phyloP scores from a whole-genome alignment of 1,140 invertebrate species.

The Agrilus planipennis region DNA sequence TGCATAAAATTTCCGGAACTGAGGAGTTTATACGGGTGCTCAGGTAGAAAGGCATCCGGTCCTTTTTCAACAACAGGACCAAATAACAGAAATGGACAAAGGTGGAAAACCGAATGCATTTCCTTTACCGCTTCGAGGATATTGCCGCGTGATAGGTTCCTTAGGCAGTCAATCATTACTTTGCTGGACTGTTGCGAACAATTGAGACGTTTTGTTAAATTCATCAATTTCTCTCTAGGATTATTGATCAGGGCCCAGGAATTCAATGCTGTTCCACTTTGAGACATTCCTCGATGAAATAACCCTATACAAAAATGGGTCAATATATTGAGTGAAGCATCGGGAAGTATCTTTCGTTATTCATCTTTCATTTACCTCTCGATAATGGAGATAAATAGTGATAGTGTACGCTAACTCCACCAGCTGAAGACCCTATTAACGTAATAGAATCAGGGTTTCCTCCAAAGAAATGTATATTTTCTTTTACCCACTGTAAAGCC shows the following conservation, averaged over 20 bases:
- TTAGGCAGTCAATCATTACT: slow-evolving; percentile 43
- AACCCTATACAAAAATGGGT: slow-evolving; percentile 29
- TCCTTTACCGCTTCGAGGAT: slow-evolving; percentile 1
- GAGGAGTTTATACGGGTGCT: slow-evolving; percentile 43
- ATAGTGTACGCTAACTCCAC: slow-evolving; percentile 41
- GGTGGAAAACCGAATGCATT: slow-evolving; percentile 32
- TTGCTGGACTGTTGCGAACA: slow-evolving; percentile 34
- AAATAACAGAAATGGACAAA: slow-evolving; percentile 45
- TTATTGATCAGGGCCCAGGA: slow-evolving; percentile 45
- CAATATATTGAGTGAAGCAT: background rate
- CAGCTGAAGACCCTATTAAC: slow-evolving; percentile 28
- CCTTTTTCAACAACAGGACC: slow-evolving; percentile 41
- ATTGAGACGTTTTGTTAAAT: slow-evolving; percentile 40
- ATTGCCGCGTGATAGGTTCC: slow-evolving; percentile 11
- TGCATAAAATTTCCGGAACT: slow-evolving; percentile 26
- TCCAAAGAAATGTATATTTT: slow-evolving; percentile 44
- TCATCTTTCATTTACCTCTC: slow-evolving; percentile 23
- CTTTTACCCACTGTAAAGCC: slow-evolving; percentile 42
- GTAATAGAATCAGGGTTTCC: slow-evolving; percentile 43
- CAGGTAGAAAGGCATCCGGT: slow-evolving; percentile 40
- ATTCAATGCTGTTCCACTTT: slow-evolving; percentile 60
- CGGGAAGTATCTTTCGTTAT: background rate
- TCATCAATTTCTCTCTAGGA: slow-evolving; percentile 37
- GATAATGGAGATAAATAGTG: slow-evolving; percentile 37
- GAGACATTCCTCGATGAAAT: slow-evolving; percentile 56